Conservation (phyloP, 2,888 invertebrate genomes). For the Artemia sinica region DNA sequence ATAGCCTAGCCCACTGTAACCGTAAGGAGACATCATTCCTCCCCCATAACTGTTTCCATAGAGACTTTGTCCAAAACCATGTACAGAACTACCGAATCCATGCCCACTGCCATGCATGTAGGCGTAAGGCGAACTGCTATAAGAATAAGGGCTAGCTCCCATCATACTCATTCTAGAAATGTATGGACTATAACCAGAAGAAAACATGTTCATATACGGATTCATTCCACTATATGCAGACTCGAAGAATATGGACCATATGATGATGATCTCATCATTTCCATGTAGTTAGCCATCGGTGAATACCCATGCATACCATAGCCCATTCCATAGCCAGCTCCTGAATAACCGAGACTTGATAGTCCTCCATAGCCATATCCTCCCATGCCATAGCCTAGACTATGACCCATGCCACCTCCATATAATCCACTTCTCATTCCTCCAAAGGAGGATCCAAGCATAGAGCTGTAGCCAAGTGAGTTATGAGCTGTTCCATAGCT, state of each 20-base stretch:
- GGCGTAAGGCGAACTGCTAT: not conserved
- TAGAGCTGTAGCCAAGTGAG: too few species aligned
- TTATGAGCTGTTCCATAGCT: too few species aligned
- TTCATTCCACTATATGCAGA: constrained; percentile 7
- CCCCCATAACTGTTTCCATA: not conserved
- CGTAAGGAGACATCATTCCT: not conserved
- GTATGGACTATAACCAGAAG: not conserved
- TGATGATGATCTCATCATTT: not conserved
- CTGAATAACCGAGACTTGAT: not conserved
- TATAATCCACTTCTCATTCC: not conserved
- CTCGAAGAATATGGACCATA: not conserved
- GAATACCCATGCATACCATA: not conserved
- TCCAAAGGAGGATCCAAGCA: too few species aligned
- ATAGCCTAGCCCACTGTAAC: not conserved
- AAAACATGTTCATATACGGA: not conserved
- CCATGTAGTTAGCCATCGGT: not conserved
- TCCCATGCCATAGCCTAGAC: not conserved
- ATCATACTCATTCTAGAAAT: not conserved
- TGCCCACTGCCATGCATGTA: constrained; percentile 1
- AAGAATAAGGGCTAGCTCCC: not conserved
- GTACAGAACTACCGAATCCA: not conserved
- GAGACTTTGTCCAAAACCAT: not conserved
- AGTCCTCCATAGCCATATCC: not conserved
- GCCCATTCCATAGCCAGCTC: not conserved
- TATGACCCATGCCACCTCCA: not conserved